Conservation (phyloP, 2,797 vertebrate species). For the Clamator glandarius region DNA sequence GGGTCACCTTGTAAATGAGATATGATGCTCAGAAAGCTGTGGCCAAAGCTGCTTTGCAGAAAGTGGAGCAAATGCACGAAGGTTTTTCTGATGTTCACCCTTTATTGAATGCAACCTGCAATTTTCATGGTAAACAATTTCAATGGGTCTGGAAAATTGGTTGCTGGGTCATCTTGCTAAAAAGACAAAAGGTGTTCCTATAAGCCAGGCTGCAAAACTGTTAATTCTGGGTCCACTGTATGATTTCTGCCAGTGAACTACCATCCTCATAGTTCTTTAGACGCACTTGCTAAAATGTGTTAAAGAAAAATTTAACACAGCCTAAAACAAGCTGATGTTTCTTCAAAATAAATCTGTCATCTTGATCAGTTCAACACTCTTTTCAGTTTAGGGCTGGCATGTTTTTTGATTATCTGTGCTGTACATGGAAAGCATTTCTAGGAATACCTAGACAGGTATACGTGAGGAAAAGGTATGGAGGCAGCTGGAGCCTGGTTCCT, state of each 20-base stretch:
- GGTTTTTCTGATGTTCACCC: background rate
- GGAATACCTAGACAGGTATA: background rate
- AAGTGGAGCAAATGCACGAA: background rate
- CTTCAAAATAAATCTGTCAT: background rate
- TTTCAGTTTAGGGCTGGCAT: background rate
- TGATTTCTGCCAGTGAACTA: background rate
- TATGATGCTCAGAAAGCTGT: constrained; percentile 27
- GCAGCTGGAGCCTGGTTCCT: background rate
- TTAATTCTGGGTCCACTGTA: background rate
- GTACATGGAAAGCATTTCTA: background rate
- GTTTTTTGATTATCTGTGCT: background rate
- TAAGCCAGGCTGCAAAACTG: background rate
- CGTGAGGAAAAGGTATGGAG: background rate
- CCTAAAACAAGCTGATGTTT: background rate
- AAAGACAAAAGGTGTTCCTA: constrained; percentile 18
- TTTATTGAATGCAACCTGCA: background rate
- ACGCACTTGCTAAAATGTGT: constrained; percentile 16
- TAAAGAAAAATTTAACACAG: constrained; percentile 25
- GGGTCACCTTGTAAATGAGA: constrained; percentile 74
- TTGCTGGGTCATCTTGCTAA: constrained; percentile 29
- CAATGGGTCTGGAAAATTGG: background rate
- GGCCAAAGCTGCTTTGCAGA: background rate
- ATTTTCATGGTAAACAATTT: background rate
- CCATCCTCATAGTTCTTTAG: constrained; percentile 7
- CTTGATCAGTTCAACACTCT: background rate